Base-by-base conservation (phyloP, 2,888 invertebrate species). In the Rhagium mordax region DNA sequence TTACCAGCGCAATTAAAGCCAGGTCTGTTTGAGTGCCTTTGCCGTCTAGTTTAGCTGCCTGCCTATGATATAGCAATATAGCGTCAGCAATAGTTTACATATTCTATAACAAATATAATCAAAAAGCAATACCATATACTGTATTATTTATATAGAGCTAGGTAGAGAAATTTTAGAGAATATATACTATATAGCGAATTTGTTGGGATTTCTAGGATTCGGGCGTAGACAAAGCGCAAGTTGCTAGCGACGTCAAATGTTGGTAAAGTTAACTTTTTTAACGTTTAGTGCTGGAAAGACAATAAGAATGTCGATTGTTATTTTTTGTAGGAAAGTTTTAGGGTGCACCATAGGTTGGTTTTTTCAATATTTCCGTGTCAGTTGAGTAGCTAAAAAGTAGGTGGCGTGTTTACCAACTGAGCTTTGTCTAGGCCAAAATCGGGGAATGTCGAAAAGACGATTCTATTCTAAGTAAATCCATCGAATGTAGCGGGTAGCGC, bases 61-160 rank as follows among this genome's bases (percentile, higher is more conserved):
- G 86, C 85, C 86, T 86, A 85, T 81, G 84, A 82, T 83, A 87
- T 87, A 87, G 87, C 87, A 87, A 87, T 86, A 86, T 87, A 87
- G 86, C 82, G 82, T 83, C 86, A 87, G 87, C 87, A 87, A 87
- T 87, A 87, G 87, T 86, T 84, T 83, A 85, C 81, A 84, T 81
- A 74, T 74, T 77, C 78, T 72, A 74, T 77, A 77, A 79, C 79
- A 84, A 83, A 84, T 85, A 85, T 86, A 85, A 86, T 86, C 85
- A 85, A 86, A 85, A 86, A 86, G 85, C 86, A 86, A 86, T 86
- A 86, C 85, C 84, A 81, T 85, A 84, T 84, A 85, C 81, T 85
- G 83, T 84, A 86, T 84, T 82, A 85, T 84, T 85, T 85, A 85
- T 81, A 81, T 85, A 85, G 85, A 81, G 82, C 79, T 83, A 84